These are phyloP conservation scores for Apis mellifera DNA, from an alignment of 1,140 invertebrate species.

Conservation along the genomic window Amel_HAv3.1 CM009936.2:8822501-8823000, in stretches of 20 bases:
- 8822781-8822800: neutral
- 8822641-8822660: neutral
- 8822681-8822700: neutral
- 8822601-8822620: too few relatives aligned
- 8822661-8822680: neutral
- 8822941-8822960: conserved; percentile 57
- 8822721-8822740: neutral
- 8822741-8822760: conserved; percentile 8
- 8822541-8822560: too few relatives aligned
- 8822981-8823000: conserved; percentile 60
- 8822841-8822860: conserved; percentile 28
- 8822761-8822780: neutral
- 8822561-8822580: too few relatives aligned
- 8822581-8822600: too few relatives aligned
- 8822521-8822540: too few relatives aligned
- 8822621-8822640: too few relatives aligned
- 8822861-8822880: neutral
- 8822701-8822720: neutral
- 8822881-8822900: neutral
- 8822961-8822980: conserved; percentile 46
- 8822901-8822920: neutral
- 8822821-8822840: conserved; percentile 12
- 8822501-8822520: too few relatives aligned
- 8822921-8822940: conserved; percentile 36
- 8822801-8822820: conserved; percentile 30